phyloP scores from a whole-genome alignment of 2,888 invertebrate species.

The Plebejus melissa region DNA sequence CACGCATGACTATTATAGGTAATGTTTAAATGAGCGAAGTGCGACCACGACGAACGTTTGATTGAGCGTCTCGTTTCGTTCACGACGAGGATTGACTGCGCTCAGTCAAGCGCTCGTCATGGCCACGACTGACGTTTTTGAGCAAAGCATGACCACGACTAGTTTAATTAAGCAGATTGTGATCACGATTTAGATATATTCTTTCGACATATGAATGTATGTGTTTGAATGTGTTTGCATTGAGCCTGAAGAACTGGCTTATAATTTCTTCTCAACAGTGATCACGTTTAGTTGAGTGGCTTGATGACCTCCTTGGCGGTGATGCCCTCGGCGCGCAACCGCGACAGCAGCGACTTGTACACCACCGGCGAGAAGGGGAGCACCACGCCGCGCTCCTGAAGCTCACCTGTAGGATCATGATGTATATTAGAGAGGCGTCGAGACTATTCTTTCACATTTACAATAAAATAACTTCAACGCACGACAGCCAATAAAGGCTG shows the following conservation, averaged over 20 bases:
- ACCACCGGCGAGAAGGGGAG: slow-evolving; percentile 95
- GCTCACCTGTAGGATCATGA: slow-evolving; percentile 85
- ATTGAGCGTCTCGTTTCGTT: not conserved
- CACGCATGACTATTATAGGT: not conserved
- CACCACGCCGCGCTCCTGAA: slow-evolving; percentile 95
- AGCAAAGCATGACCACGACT: not conserved
- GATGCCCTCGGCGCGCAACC: slow-evolving; percentile 92
- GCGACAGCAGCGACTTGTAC: slow-evolving; percentile 93
- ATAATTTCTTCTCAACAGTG: not conserved
- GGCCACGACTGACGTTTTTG: not conserved
- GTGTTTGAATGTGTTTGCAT: not conserved
- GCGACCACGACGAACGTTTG: not conserved
- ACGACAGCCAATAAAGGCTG: too few relatives aligned
- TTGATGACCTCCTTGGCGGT: slow-evolving; percentile 59
- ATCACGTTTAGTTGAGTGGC: slow-evolving; percentile 53
- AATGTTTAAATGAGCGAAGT: not conserved
- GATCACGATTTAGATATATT: not conserved
- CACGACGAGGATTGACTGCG: not conserved
- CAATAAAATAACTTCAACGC: too few relatives aligned
- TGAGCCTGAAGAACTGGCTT: not conserved
- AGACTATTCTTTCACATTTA: too few relatives aligned
- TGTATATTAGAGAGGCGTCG: not conserved
- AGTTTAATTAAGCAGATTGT: not conserved
- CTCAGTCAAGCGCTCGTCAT: not conserved
- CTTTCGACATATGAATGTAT: not conserved